Evolutionary conservation across 2,888 invertebrate species (phyloP), one percentile per base, ranked within the genome.

Genomic region (Lycophotia porphyrea): DNA sequence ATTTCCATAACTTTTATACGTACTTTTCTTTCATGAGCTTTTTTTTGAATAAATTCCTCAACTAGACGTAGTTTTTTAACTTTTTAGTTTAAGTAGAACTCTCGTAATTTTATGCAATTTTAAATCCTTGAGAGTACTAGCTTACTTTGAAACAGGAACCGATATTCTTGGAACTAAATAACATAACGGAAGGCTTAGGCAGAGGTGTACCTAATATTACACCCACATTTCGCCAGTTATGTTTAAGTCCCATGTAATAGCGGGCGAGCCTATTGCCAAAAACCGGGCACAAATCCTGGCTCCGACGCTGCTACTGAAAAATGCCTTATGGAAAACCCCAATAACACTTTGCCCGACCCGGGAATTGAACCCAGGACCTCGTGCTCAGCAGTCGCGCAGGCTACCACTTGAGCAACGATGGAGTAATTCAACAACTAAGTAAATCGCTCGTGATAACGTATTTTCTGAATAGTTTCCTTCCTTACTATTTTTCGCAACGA

Each of bases 1-100:
- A 85, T 88, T 79, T 82, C 77, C 84, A 88, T 85, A 69, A 75
- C 55, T 76, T 76, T 81, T 78, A 69, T 74, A 61, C 36, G 42
- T 44, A 71, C 15, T 71, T 84, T 76, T 69, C 67, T 76, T 72
- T 77, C n/a, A 69, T 49, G 42, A 65, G 63, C 24, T 27, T 71
- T n/a, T n/a, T 71, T 73, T 71, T 73, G 36, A 65, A 63, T 58
- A 71, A 63, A 61, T 70, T 78, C 5, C 31, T 24, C 8, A 31
- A n/a, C 8, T 31, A 49, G 15, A 39, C 9, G 42, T 64, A 44
- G 8, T 34, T 47, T 65, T 55, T 47, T 47, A 5, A 24, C 5
- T 39, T 34, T 36, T 27, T n/a, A 34, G 31, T 42, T 21, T 63
- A 21, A 31, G 31, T 21, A 24, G 18, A 36, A 13, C 0, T 27